Percentiles rank a stretch among this genome's conserved stretches.
Conservation (phyloP, 2,113 vertebrate genomes). For the Cervus canadensis region DNA sequence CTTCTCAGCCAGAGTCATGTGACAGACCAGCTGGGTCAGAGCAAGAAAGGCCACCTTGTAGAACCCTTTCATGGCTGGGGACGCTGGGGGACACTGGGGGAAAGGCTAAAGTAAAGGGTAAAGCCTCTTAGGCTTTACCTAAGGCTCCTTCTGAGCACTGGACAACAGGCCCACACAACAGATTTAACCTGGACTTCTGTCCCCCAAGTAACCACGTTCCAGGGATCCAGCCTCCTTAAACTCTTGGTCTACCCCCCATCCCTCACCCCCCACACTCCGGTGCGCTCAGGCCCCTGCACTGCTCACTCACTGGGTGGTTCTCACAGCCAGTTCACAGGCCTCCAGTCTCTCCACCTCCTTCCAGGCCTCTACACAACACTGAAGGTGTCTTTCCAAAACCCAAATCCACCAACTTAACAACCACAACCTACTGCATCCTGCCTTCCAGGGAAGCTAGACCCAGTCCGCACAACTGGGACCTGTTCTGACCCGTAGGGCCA, state of each 20-base stretch:
- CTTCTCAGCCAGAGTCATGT: neutral
- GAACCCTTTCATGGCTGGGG: neutral
- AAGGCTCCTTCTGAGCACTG: neutral
- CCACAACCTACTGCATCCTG: neutral
- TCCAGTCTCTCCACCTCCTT: neutral
- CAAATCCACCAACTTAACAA: neutral
- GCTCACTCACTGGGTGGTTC: neutral
- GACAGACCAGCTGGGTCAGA: neutral
- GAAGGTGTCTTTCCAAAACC: neutral
- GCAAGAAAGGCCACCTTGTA: neutral
- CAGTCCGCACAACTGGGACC: neutral
- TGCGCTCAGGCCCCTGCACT: fast-evolving
- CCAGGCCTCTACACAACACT: neutral
- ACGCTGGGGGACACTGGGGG: neutral
- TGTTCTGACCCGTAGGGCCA: neutral
- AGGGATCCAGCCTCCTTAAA: neutral
- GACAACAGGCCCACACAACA: neutral
- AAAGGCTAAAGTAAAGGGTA: neutral
- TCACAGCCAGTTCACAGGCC: neutral
- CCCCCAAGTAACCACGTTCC: neutral
- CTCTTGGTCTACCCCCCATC: neutral
- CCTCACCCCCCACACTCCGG: neutral
- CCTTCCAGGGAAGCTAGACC: neutral
- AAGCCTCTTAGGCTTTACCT: neutral
- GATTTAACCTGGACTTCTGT: neutral